Base-by-base conservation (phyloP, 2,113 vertebrate species). In the Myrmecobius fasciatus region DNA sequence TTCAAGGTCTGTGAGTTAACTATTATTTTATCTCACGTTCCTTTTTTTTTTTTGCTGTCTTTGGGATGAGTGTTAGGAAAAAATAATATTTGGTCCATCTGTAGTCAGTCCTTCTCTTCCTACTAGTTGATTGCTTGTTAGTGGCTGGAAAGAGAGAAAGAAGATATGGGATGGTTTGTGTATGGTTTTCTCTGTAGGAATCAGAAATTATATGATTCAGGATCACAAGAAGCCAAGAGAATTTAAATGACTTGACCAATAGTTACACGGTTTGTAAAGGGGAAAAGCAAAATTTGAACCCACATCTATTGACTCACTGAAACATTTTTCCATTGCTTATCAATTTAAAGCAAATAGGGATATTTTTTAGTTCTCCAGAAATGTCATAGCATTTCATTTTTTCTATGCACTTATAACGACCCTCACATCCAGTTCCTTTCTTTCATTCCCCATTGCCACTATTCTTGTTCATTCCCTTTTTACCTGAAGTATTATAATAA, bases 141-240 rank as follows among this genome's bases (percentile, higher is more conserved):
- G 43, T 22, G 56, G 10, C 1, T 25, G 0, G 8, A 88, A 93
- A 0, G 10, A 88, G 93, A 88, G 92, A 60, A 91, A 93, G 89
- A 90, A 22, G 56, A n/a, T n/a, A 28, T n/a, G 25, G 22, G 3
- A 36, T 11, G 11, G 53, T 31, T 52, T 48, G 22, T 91, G 91
- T 93, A 49, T 92, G 95, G 93, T 96, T 96, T 92, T 67, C 53
- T 94, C 31, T 25, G 51, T 93, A 17, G 47, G 25, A 89, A 48
- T 93, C 96, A 94, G 94, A 94, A 92, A 94, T 31, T 43, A n/a
- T 56, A 48, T 92, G 89, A 89, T 56, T 92, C 89, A 54, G 36
- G 11, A n/a, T n/a, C 60, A 31, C 28, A n/a, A 14, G 56, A 60
- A 28, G 36, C 60, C 60, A 75, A 75, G 31, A 75, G 7, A 36